phyloP scores from a whole-genome alignment of 2,797 vertebrate species.

The Acridotheres tristis region DNA sequence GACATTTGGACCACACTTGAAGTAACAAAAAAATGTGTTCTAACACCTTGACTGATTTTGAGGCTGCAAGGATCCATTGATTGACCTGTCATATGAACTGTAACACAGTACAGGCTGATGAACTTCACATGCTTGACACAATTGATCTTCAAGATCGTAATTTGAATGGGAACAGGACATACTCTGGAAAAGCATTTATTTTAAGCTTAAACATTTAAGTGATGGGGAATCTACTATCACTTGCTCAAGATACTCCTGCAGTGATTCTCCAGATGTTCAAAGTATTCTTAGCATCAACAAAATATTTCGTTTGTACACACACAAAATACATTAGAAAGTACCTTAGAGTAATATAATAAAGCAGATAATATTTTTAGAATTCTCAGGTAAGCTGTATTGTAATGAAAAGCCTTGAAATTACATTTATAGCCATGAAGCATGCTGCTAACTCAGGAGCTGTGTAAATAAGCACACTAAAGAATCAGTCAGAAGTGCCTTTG shows the following conservation, averaged over 20 bases:
- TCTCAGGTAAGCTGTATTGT: not conserved
- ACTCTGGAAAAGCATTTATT: not conserved
- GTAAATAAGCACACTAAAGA: not conserved
- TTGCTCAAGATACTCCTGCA: not conserved
- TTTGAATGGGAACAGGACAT: not conserved
- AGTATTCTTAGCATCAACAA: not conserved
- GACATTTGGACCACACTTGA: not conserved
- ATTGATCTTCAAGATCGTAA: not conserved
- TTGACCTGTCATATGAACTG: not conserved
- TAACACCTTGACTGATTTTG: not conserved
- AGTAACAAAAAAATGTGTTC: not conserved
- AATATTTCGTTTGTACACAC: not conserved
- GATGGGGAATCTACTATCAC: not conserved
- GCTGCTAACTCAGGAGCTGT: not conserved
- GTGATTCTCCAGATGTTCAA: not conserved
- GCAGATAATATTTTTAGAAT: not conserved
- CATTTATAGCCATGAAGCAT: not conserved
- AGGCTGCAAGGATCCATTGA: not conserved
- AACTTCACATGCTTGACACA: not conserved
- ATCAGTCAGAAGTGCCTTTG: not conserved
- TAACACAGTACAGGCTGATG: not conserved
- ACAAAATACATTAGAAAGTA: not conserved
- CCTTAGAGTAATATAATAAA: not conserved
- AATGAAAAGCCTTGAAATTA: not conserved
- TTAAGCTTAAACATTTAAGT: not conserved